These are phyloP conservation scores for Mizuhopecten yessoensis DNA, from an alignment of 1,140 invertebrate genomes.

Conservation along the genomic window DNA sequence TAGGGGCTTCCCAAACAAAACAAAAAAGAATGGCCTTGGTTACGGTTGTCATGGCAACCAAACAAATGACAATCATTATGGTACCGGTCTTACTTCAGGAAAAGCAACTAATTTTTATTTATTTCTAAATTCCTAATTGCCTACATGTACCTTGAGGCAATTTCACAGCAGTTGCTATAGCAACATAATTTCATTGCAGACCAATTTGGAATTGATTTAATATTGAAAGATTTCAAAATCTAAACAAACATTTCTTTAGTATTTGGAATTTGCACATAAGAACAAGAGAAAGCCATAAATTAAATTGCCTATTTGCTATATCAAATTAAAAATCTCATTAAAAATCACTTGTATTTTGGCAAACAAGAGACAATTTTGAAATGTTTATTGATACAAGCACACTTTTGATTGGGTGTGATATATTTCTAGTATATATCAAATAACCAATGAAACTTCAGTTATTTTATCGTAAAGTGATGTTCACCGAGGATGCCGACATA, in stretches of 20 bases:
- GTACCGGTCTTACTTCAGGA: background rate
- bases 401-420: background rate
- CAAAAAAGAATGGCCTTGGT: background rate
- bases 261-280: background rate
- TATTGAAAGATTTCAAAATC: slow-evolving; percentile 9
- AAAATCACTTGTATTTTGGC: background rate
- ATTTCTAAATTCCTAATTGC: slow-evolving; percentile 2
- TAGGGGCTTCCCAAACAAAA: background rate
- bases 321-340: background rate
- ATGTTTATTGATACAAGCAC: background rate
- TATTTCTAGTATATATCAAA: background rate
- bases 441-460: no score
- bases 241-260: background rate
- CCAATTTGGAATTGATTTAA: background rate
- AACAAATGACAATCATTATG: background rate
- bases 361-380: background rate
- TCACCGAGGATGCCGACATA: background rate
- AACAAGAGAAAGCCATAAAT: background rate
- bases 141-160: slow-evolving; percentile 31
- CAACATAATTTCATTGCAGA: background rate
- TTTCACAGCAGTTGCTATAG: background rate
- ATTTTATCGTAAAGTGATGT: no score
- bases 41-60: background rate
- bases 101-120: background rate
- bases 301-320: background rate